Percentiles rank a stretch among this genome's conserved stretches.
Evolutionary conservation across 2,888 invertebrate genomes (phyloP).

Genomic region (Mythimna loreyi): DNA sequence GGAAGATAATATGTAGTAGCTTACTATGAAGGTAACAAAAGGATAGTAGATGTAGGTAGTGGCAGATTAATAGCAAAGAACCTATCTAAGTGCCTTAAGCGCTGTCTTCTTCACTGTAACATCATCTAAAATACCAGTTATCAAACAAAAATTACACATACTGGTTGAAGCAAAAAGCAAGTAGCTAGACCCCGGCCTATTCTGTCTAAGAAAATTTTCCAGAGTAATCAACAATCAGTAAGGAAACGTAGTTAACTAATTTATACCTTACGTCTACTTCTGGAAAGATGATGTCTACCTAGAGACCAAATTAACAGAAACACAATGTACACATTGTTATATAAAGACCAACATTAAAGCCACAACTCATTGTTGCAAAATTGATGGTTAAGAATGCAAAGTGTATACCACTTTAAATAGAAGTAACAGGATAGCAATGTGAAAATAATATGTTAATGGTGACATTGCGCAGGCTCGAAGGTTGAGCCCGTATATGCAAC

Average conservation of each 20-base stretch:
- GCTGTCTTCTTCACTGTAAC: not conserved
- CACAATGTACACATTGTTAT: conserved; percentile 40
- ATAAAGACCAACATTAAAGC: conserved; percentile 43
- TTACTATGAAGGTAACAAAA: not conserved
- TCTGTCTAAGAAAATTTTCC: conserved; percentile 24
- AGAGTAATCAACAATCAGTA: conserved; percentile 12
- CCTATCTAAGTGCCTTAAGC: too few species aligned
- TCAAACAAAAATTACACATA: not conserved
- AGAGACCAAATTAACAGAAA: conserved; percentile 34
- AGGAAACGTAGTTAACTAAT: conserved; percentile 24
- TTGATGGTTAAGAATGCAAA: conserved; percentile 39
- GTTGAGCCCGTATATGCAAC: conserved; percentile 59
- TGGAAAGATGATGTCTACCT: conserved; percentile 1
- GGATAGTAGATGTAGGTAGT: not conserved
- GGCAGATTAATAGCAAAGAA: not conserved
- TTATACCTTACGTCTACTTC: not conserved
- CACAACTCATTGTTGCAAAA: conserved; percentile 41
- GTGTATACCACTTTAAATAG: conserved; percentile 36
- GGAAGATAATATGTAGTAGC: too few species aligned
- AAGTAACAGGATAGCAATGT: conserved; percentile 53
- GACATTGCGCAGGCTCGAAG: conserved; percentile 55
- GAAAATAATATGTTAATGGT: conserved; percentile 58
- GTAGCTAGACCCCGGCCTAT: conserved; percentile 4
- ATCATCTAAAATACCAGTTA: conserved; percentile 1
- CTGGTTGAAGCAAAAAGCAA: not conserved